These are phyloP conservation scores for Anguilla japonica DNA, from an alignment of 2,113 vertebrate species.

Conservation along the genomic window DNA sequence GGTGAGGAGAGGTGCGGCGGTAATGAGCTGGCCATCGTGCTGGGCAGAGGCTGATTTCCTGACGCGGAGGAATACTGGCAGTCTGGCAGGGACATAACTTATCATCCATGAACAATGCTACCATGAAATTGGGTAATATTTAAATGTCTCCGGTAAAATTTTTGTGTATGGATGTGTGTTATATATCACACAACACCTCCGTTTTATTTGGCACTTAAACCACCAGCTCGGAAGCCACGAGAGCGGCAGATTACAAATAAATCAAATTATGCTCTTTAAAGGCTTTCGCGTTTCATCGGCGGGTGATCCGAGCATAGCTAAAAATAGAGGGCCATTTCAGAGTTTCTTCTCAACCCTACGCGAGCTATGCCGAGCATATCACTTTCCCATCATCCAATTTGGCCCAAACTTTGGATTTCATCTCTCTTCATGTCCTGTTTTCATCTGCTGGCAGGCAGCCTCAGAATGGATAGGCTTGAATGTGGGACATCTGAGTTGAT, in stretches of 20 bases:
- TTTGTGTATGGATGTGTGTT: slow-evolving; percentile 8
- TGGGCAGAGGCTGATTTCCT: background rate
- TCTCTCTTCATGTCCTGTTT: slow-evolving; percentile 26
- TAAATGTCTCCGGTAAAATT: slow-evolving; percentile 30
- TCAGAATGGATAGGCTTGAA: background rate
- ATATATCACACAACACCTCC: slow-evolving; percentile 26
- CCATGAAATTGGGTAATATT: slow-evolving; percentile 48
- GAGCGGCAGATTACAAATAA: slow-evolving; percentile 50
- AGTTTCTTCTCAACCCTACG: slow-evolving; percentile 66
- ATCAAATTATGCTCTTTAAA: slow-evolving; percentile 52
- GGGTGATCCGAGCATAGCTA: slow-evolving; percentile 48
- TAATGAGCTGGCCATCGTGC: slow-evolving; percentile 34
- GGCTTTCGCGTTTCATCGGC: slow-evolving; percentile 40
- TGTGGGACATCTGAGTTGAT: background rate
- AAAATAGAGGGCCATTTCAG: slow-evolving; percentile 62
- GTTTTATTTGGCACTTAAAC: slow-evolving; percentile 43
- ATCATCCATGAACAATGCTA: slow-evolving; percentile 35
- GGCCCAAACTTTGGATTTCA: slow-evolving; percentile 55
- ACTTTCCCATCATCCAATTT: slow-evolving; percentile 64
- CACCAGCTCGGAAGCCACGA: slow-evolving; percentile 45
- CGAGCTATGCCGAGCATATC: slow-evolving; percentile 55
- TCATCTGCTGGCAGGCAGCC: slow-evolving; percentile 33
- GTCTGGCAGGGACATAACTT: slow-evolving; percentile 39
- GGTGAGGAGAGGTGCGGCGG: slow-evolving; percentile 37
- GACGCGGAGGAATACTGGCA: slow-evolving; percentile 1